Conservation (phyloP, 2,113 vertebrate genomes). For the Notothenia coriiceps region DNA sequence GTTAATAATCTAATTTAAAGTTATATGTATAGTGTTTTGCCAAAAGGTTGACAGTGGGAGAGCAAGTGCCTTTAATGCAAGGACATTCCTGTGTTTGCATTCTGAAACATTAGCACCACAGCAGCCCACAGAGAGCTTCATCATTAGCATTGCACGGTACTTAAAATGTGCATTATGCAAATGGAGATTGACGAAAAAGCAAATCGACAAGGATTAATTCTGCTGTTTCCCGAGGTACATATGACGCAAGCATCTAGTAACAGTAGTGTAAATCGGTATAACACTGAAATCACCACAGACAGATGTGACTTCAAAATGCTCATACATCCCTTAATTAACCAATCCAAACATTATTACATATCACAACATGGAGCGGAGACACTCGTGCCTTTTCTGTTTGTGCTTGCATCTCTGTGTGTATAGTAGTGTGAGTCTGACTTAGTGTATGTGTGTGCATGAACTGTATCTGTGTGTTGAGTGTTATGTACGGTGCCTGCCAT, state of each 20-base stretch:
- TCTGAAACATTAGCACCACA: constrained; percentile 66
- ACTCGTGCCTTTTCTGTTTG: constrained; percentile 54
- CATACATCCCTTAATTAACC: constrained; percentile 30
- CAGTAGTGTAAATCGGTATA: constrained; percentile 47
- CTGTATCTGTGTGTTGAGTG: constrained; percentile 27
- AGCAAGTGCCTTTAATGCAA: constrained; percentile 22
- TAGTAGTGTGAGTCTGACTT: constrained; percentile 30
- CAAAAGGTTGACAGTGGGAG: constrained; percentile 28
- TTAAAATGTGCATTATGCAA: constrained; percentile 54
- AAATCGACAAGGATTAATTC: constrained; percentile 22
- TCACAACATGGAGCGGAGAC: constrained; percentile 26
- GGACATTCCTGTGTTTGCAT: constrained; percentile 32
- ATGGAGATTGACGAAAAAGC: constrained; percentile 19
- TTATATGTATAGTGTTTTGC: constrained; percentile 8
- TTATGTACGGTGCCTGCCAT: constrained; percentile 57
- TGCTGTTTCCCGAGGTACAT: constrained; percentile 51
- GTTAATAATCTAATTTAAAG: constrained; percentile 14
- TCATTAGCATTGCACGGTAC: constrained; percentile 34
- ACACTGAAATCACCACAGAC: constrained; percentile 32
- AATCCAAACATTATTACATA: constrained; percentile 14
- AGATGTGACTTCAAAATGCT: constrained; percentile 41
- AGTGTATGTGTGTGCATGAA: constrained; percentile 22
- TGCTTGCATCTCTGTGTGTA: constrained; percentile 63
- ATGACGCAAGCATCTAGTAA: constrained; percentile 50
- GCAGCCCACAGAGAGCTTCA: constrained; percentile 45